Conservation (phyloP, 2,888 invertebrate genomes). For the Azorinus chamasolen region DNA sequence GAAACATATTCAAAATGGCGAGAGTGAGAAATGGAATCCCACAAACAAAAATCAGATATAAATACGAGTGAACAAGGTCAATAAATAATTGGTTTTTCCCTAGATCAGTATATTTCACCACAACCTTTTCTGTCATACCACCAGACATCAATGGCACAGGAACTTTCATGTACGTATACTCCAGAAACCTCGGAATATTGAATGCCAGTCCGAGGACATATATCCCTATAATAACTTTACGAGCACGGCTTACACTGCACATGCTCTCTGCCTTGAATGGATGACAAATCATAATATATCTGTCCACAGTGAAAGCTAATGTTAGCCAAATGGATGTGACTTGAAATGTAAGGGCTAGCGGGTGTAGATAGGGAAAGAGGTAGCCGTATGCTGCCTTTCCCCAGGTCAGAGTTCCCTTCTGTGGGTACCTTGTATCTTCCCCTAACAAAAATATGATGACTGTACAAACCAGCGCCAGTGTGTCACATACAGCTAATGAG, state of each 20-base stretch:
- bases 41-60: constrained; percentile 85
- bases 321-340: constrained; percentile 86
- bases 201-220: constrained; percentile 80
- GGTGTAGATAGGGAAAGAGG: constrained; percentile 84
- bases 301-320: constrained; percentile 85
- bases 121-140: constrained; percentile 38
- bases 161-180: constrained; percentile 76
- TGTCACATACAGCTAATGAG: constrained; percentile 84
- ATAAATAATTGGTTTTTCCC: constrained; percentile 79
- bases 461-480: constrained; percentile 82
- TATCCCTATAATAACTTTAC: constrained; percentile 78
- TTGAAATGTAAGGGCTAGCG: constrained; percentile 84
- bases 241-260: constrained; percentile 81
- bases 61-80: constrained; percentile 84
- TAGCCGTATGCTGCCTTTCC: constrained; percentile 73
- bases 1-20: constrained; percentile 84
- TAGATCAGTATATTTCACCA: constrained; percentile 74
- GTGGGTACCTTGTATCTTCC: constrained; percentile 78
- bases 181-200: constrained; percentile 85
- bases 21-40: constrained; percentile 85
- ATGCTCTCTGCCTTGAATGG: constrained; percentile 84
- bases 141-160: constrained; percentile 38
- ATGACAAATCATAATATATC: constrained; percentile 86
- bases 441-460: constrained; percentile 76
- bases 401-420: constrained; percentile 62